Base-by-base conservation (phyloP, 1,140 invertebrate species). In the Tyrophagus putrescentiae region DNA sequence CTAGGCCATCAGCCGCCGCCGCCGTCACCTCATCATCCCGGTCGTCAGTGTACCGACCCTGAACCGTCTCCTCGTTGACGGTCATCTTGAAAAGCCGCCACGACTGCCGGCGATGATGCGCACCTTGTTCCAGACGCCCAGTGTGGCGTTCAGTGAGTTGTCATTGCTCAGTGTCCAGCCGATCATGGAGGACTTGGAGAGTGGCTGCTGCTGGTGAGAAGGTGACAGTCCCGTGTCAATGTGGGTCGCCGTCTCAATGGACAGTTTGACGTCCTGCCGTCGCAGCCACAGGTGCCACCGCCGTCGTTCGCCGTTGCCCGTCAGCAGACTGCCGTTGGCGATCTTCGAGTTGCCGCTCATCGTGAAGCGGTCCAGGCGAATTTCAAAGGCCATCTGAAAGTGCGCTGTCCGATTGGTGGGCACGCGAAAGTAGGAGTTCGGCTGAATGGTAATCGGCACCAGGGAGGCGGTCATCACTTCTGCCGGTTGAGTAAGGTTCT, bases 381-480 rank as follows among this genome's bases (percentile, higher is more conserved):
- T 57, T 18, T 57, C 57, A 59, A 60, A 33, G 28, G 27, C 28
- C n/a, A 62, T 6, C 29, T 23, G n/a, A 33, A 57, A 60, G 36
- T 41, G n/a, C 7, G 23, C 13, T 60, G 33, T 54, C 27, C 16
- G 13, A 39, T 60, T 60, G 1, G 34, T 16, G 16, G 3, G 13
- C 9, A 62, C n/a, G 27, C 29, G 21, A 61, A 61, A 61, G 23
- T 36, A 34, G 13, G 50, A 57, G 6, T 39, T 36, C 11, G 31
- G 31, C 11, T 34, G 29, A 57, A 61, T 39, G 5, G 60, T 61
- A 9, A 61, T 54, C 3, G 60, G 36, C 1, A 61, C 13, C 2
- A 54, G 18, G 21, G 29, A 28, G 16, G 32, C 27, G 3, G 41
- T 9, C n/a, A 31, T 16, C n/a, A n/a, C n/a, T n/a, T 9, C 11